Conservation (phyloP, 2,797 vertebrate genomes). For the Notolabrus celidotus region DNA sequence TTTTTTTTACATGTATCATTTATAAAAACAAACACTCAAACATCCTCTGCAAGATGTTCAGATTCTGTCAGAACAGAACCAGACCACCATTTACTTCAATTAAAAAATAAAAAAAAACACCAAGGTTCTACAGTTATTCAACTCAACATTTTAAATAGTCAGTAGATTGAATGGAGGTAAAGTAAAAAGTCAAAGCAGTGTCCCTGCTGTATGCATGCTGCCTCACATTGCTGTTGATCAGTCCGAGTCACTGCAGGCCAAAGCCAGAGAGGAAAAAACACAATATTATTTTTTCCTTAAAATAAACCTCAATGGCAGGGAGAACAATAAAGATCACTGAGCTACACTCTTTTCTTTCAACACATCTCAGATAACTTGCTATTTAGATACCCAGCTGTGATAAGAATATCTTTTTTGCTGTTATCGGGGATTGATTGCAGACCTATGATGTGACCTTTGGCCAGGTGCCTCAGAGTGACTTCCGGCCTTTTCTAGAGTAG, state of each 20-base stretch:
- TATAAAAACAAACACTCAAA: too few relatives aligned
- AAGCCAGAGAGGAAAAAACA: neutral
- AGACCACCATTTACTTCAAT: too few relatives aligned
- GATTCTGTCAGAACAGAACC: too few relatives aligned
- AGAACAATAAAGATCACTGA: conserved; percentile 2
- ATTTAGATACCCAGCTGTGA: conserved; percentile 35
- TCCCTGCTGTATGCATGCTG: neutral
- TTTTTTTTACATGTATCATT: too few relatives aligned
- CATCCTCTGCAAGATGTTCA: too few relatives aligned
- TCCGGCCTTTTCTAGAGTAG: conserved; percentile 13
- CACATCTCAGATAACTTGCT: conserved; percentile 34
- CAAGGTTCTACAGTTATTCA: too few relatives aligned
- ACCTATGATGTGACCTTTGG: conserved; percentile 57
- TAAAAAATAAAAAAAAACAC: too few relatives aligned
- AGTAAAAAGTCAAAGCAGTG: too few relatives aligned
- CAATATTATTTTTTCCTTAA: neutral
- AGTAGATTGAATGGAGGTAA: too few relatives aligned
- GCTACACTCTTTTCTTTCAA: conserved; percentile 13
- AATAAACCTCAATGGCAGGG: conserved; percentile 6
- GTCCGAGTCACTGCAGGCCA: neutral
- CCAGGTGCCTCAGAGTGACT: conserved; percentile 30
- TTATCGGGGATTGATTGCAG: conserved; percentile 55
- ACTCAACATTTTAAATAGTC: too few relatives aligned
- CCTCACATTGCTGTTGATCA: conserved; percentile 7
- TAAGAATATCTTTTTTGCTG: conserved; percentile 42